Evolutionary conservation across 2,888 invertebrate species (phyloP), one percentile per base, ranked within the genome.

Genomic region (Catonia carolina): DNA sequence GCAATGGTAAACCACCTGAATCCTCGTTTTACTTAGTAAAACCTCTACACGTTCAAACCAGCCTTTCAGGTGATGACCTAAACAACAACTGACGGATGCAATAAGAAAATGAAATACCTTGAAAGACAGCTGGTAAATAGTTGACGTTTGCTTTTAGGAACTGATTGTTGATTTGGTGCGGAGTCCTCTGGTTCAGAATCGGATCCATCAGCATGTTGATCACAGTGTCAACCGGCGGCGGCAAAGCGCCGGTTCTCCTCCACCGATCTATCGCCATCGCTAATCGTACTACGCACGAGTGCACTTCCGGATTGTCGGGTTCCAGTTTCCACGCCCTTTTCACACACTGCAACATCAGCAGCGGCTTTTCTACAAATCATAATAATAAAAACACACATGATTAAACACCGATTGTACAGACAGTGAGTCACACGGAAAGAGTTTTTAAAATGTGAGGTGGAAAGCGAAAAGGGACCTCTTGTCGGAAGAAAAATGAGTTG

Each of bases 321-420:
- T 86, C 81, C 63, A 96, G 75, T 54, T 80, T 79, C 72, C 84
- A 80, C 55, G 95, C 96, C 56, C 96, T 84, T 72, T 91, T 95
- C 71, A 98, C 81, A 66, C 95, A 93, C 75, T 96, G 95, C 68
- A 98, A 80, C 96, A 98, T 97, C 66, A 97, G 77, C 59, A 98
- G 78, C 51, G 91, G 83, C 75, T 92, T 93, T 68, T 83, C 90
- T 90, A 77, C 2, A 75, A 75, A 56, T n/a, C n/a, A n/a, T n/a
- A n/a, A n/a, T n/a, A n/a, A n/a, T n/a, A n/a, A n/a, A n/a, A n/a
- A n/a, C n/a, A n/a, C n/a, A n/a, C n/a, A n/a, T n/a, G n/a, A n/a
- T n/a, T n/a, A n/a, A n/a, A n/a, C n/a, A n/a, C n/a, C n/a, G n/a
- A n/a, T n/a, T n/a, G n/a, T n/a, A n/a, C n/a, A n/a, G n/a, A n/a